Base-by-base conservation (phyloP, 2,888 invertebrate genomes). In the Crematogaster levior region DNA sequence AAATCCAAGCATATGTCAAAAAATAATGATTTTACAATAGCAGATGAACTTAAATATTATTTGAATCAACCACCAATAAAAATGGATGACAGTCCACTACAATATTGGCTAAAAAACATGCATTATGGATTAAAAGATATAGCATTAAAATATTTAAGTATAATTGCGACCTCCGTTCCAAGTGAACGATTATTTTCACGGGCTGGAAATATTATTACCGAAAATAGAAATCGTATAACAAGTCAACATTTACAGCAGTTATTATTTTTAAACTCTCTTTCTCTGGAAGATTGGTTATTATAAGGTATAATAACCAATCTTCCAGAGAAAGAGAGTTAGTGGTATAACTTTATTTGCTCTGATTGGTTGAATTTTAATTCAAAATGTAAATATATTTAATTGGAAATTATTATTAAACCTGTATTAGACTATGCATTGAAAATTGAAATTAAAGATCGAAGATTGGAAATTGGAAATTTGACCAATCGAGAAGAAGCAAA, bases 141-240 rank as follows among this genome's bases (percentile, higher is more conserved):
- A 70, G 18, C 37, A 27, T 40, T 56, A 21, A 70, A 70, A 40
- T 70, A 56, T 37, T 27, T 56, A 18, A 37, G 15, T 37, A 24
- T 68, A 53, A 51, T 37, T 21, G 34, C 68, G 12, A 60, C 58
- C 18, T 58, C 21, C 9, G 58, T 58, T 58, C 83, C 77, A 0
- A 68, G 66, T 12, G 79, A 86, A 40, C 72, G 79, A 27, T 61
- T 85, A 21, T 86, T 86, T 81, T 86, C 84, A 1, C 27, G 60
- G 12, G 68, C 82, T 65, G 85, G 81, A 9, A 83, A 85, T 53
- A 85, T 83, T 51, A n/a, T 84, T 0, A 75, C 80, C 21, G 80
- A 84, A 24, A 21, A 40, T 12, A 73, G 80, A 82, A 85, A 75
- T n/a, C 61, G 63, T 48, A 63, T 82, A 58, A 79, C 83, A 21